Conservation (phyloP, 2,888 invertebrate genomes). For the Timema podura region DNA sequence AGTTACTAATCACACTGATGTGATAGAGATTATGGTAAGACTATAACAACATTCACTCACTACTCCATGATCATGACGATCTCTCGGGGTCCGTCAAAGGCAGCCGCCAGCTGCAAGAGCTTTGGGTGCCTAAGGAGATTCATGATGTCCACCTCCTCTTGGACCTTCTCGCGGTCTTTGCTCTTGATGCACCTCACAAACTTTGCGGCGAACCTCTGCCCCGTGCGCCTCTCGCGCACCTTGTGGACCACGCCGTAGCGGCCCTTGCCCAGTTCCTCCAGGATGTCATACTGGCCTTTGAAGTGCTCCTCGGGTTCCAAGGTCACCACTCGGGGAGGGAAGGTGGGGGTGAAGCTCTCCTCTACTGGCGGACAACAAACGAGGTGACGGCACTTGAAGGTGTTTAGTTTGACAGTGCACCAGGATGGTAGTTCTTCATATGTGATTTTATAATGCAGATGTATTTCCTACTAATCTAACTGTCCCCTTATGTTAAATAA, state of each 20-base stretch:
- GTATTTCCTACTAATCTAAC: too few relatives aligned
- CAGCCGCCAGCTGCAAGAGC: constrained; percentile 75
- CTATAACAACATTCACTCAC: constrained; percentile 55
- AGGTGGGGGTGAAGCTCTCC: constrained; percentile 34
- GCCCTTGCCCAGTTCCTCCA: constrained; percentile 72
- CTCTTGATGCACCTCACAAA: constrained; percentile 69
- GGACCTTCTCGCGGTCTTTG: constrained; percentile 70
- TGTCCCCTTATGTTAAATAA: too few relatives aligned
- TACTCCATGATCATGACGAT: constrained; percentile 87
- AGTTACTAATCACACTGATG: background rate
- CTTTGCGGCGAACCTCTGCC: constrained; percentile 74
- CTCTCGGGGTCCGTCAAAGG: constrained; percentile 69
- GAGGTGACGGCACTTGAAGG: too few relatives aligned
- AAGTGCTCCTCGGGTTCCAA: constrained; percentile 57
- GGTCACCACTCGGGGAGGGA: constrained; percentile 43
- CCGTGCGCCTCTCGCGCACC: constrained; percentile 61
- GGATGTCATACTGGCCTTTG: constrained; percentile 57
- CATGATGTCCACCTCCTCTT: constrained; percentile 84
- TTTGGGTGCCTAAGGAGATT: constrained; percentile 78
- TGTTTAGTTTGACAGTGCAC: too few relatives aligned
- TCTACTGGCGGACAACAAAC: constrained; percentile 14
- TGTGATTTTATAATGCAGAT: too few relatives aligned
- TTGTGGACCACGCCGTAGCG: constrained; percentile 68
- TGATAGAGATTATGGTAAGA: too few relatives aligned
- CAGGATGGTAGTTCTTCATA: too few relatives aligned